phyloP scores from a whole-genome alignment of 2,113 vertebrate species.

The Perca schrenkii region DNA sequence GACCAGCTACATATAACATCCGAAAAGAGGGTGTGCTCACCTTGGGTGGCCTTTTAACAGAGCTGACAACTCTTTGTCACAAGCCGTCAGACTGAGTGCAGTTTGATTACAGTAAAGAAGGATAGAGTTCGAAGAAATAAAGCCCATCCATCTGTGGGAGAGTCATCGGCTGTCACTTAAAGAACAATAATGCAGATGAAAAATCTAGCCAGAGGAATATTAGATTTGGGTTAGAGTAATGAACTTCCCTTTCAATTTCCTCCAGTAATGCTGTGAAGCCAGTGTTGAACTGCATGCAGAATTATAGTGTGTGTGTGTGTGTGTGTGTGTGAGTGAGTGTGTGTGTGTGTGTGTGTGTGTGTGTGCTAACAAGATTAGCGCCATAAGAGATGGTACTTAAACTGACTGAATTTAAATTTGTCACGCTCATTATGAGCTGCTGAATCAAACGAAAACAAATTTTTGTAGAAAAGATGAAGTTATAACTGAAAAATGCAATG shows the following conservation, averaged over 20 bases:
- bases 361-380: conserved; percentile 17
- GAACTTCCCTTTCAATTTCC: conserved; percentile 41
- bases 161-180: conserved; percentile 42
- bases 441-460: neutral
- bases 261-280: conserved; percentile 2
- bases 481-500: neutral
- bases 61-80: conserved; percentile 30
- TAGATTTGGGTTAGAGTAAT: conserved; percentile 50
- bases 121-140: conserved; percentile 33
- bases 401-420: conserved; percentile 12
- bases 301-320: neutral
- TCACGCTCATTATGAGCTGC: conserved; percentile 1
- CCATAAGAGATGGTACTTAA: conserved; percentile 4
- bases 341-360: neutral
- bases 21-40: neutral
- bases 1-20: neutral
- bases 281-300: neutral
- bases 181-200: conserved; percentile 36
- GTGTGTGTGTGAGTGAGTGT: neutral
- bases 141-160: conserved; percentile 35
- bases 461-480: neutral
- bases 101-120: conserved; percentile 54
- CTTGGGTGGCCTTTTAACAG: neutral
- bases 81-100: conserved; percentile 27
- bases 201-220: conserved; percentile 43